phyloP scores from a whole-genome alignment of 2,113 vertebrate species.

The Gasterosteus aculeatus region DNA sequence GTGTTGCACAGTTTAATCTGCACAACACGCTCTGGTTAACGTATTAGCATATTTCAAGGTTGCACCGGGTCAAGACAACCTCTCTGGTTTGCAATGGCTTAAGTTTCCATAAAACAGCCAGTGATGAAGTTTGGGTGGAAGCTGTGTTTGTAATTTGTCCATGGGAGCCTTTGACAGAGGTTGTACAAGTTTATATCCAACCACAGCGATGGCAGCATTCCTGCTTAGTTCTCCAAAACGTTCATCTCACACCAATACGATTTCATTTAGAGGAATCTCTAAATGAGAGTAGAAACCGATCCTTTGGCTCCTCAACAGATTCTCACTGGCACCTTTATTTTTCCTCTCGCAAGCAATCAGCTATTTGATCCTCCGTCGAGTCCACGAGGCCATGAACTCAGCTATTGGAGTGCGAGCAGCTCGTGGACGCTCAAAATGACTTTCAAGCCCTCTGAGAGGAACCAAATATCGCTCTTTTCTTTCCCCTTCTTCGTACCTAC shows the following conservation, averaged over 20 bases:
- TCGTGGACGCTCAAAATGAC: background rate
- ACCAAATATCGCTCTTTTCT: constrained; percentile 45
- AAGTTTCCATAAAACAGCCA: background rate
- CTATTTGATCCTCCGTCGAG: constrained; percentile 67
- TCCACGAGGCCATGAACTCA: background rate
- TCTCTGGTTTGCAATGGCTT: background rate
- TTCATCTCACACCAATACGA: constrained; percentile 40
- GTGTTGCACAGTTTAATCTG: constrained; percentile 13
- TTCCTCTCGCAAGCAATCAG: constrained; percentile 66
- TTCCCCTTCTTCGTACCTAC: background rate
- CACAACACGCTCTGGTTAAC: background rate
- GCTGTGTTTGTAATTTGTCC: constrained; percentile 12
- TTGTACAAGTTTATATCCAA: constrained; percentile 43
- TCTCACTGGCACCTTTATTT: constrained; percentile 53
- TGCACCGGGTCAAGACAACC: background rate
- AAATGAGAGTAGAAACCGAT: constrained; percentile 36
- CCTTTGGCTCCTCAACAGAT: constrained; percentile 51
- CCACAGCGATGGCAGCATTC: constrained; percentile 40
- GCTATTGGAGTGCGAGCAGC: too few species aligned
- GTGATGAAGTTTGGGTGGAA: background rate
- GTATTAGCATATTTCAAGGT: background rate
- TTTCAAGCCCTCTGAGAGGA: constrained; percentile 50
- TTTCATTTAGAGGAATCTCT: constrained; percentile 52
- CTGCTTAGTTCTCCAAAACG: constrained; percentile 41
- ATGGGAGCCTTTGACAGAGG: constrained; percentile 24